Evolutionary conservation across 1,140 invertebrate species (phyloP).

Genomic region (Polypedilum vanderplanki): DNA sequence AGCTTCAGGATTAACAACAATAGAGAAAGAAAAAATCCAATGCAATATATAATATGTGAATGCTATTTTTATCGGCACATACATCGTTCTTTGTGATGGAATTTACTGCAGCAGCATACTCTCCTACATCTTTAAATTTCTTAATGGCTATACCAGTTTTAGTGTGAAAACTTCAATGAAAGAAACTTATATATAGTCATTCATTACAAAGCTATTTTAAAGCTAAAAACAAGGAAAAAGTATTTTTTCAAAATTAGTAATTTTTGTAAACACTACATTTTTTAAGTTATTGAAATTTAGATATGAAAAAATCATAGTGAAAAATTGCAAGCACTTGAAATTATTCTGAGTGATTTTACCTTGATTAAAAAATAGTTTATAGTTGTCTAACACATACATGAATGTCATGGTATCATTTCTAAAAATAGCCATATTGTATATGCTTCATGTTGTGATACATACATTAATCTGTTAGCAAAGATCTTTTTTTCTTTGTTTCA

Average conservation of each 20-base stretch:
- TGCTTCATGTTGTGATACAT: not conserved
- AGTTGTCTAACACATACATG: too few relatives aligned
- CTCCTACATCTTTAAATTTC: not conserved
- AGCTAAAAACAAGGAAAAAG: too few relatives aligned
- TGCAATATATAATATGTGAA: not conserved
- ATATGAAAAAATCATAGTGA: too few relatives aligned
- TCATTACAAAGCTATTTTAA: too few relatives aligned
- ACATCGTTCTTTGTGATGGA: not conserved
- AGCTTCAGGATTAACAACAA: constrained; percentile 20
- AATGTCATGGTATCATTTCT: not conserved
- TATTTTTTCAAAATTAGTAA: too few relatives aligned
- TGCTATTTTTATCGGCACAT: not conserved
- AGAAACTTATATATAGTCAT: not conserved
- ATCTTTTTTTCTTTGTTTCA: not conserved
- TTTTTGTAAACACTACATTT: too few relatives aligned
- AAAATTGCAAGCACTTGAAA: too few relatives aligned
- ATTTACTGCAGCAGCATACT: not conserved
- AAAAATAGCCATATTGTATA: not conserved
- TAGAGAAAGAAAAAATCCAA: not conserved
- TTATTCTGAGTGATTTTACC: too few relatives aligned
- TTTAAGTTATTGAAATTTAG: too few relatives aligned
- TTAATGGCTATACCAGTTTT: not conserved
- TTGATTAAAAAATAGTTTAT: too few relatives aligned
- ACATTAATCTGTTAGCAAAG: not conserved
- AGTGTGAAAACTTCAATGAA: not conserved